These are phyloP conservation scores for Doris montereyensis DNA, from an alignment of 2,888 invertebrate genomes.

Conservation along the genomic window DNA sequence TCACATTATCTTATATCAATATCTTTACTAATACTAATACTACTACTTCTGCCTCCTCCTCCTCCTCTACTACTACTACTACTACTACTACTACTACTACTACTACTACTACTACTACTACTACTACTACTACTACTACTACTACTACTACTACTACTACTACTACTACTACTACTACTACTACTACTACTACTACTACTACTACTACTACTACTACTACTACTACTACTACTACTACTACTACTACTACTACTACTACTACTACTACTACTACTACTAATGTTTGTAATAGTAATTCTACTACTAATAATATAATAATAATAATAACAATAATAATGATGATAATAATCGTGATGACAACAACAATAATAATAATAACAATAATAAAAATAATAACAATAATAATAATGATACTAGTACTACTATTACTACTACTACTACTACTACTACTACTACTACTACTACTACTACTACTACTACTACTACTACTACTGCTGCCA, in stretches of 20 bases:
- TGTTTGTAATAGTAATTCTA: neutral
- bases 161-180: slow-evolving; percentile 17
- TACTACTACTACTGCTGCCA: neutral
- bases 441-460: neutral
- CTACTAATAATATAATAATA: neutral
- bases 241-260: neutral
- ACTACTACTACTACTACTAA: neutral
- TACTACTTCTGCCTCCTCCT: neutral
- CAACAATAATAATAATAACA: neutral
- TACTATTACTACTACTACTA: neutral
- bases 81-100: slow-evolving; percentile 25
- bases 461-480: neutral
- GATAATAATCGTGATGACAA: neutral
- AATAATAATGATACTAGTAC: neutral
- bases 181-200: neutral
- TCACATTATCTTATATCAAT: no score
- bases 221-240: neutral
- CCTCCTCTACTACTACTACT: neutral
- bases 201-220: neutral
- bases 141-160: slow-evolving; percentile 30
- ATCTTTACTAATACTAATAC: neutral
- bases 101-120: slow-evolving; percentile 30
- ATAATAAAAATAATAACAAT: neutral
- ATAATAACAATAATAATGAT: neutral
- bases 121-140: slow-evolving; percentile 30